Evolutionary conservation across 35 echinoderm and acorn worm genomes (phyloP).

Genomic region (Acanthaster planci): DNA sequence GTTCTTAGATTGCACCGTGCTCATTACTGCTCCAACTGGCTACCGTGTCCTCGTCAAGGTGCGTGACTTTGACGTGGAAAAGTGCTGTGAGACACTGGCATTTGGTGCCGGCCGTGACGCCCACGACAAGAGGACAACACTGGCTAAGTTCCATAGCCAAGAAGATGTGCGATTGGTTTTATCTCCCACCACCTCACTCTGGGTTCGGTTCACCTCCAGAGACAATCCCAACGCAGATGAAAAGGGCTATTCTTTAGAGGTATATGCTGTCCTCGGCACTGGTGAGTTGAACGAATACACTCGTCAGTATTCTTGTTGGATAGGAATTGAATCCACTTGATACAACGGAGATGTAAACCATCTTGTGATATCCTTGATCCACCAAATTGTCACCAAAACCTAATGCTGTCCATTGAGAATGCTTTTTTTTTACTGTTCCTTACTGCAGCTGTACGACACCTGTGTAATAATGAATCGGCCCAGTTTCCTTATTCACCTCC

Average conservation of each 20-base stretch:
- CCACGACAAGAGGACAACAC: background rate
- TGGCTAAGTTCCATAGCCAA: background rate
- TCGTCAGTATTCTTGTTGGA: too few relatives aligned
- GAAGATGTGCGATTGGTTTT: background rate
- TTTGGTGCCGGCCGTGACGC: constrained; percentile 17
- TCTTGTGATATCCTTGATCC: too few relatives aligned
- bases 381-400: too few relatives aligned
- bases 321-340: too few relatives aligned
- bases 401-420: too few relatives aligned
- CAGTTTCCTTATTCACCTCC: background rate
- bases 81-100: constrained; percentile 1
- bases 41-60: constrained; percentile 31
- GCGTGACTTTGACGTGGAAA: background rate
- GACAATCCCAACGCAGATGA: too few relatives aligned
- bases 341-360: too few relatives aligned
- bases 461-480: background rate
- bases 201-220: background rate
- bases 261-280: background rate
- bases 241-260: background rate
- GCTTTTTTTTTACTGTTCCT: background rate
- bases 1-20: constrained; percentile 7
- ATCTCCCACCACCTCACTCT: background rate
- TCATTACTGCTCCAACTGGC: background rate
- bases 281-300: background rate
- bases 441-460: background rate